A percentile compares a stretch with the other conserved stretches of the same genome.
phyloP scores from a whole-genome alignment of 2,797 vertebrate genomes.

The Perodicticus potto region DNA sequence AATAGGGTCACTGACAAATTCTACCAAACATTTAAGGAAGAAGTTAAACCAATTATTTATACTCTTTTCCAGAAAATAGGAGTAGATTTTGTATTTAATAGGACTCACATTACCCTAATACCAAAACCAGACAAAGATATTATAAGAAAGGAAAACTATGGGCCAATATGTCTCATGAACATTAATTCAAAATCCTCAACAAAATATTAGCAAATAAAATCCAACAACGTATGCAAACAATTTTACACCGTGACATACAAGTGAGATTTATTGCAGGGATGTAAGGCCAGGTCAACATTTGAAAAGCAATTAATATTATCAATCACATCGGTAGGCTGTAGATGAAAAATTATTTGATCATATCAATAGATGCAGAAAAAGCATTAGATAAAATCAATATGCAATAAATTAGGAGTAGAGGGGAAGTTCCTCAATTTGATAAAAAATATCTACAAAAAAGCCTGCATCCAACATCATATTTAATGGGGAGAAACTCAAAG shows the following conservation, averaged over 20 bases:
- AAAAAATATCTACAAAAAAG: neutral
- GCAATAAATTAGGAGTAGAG: neutral
- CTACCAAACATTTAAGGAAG: neutral
- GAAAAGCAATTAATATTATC: neutral
- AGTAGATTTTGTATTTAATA: neutral
- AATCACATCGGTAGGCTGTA: neutral
- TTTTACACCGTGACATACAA: neutral
- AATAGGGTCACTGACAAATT: neutral
- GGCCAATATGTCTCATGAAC: neutral
- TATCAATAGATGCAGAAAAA: neutral
- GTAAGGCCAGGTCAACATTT: neutral
- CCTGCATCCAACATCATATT: neutral
- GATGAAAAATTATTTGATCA: neutral
- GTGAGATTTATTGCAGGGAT: neutral
- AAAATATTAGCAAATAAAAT: neutral
- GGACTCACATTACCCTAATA: neutral
- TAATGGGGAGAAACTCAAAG: neutral
- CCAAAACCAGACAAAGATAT: neutral
- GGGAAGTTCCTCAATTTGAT: neutral
- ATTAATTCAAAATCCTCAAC: neutral
- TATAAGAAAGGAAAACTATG: neutral
- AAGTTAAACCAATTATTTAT: neutral
- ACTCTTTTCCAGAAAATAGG: neutral
- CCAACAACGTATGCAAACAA: neutral
- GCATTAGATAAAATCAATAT: neutral